Percentiles rank a stretch among this genome's conserved stretches.
Conservation (phyloP, 2,797 vertebrate genomes). For the Takifugu ocellatus region DNA sequence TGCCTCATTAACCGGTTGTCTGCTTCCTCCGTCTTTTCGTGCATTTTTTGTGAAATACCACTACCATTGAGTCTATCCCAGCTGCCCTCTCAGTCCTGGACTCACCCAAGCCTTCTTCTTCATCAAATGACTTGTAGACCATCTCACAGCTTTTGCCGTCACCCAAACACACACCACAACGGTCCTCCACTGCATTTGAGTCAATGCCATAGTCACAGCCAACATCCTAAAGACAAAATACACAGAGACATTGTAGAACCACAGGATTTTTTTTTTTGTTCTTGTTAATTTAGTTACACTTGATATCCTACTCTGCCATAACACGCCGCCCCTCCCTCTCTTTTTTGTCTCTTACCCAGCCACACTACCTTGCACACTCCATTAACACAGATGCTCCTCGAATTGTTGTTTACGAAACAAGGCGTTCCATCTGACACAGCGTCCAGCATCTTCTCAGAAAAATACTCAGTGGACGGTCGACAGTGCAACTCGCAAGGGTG, state of each 20-base stretch:
- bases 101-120: slow-evolving; percentile 89
- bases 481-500: slow-evolving; percentile 93
- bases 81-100: background rate
- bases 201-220: slow-evolving; percentile 96
- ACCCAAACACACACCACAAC: slow-evolving; percentile 91
- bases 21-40: slow-evolving; percentile 28
- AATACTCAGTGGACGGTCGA: slow-evolving; percentile 80
- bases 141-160: slow-evolving; percentile 88
- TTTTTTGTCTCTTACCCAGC: slow-evolving; percentile 82
- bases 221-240: slow-evolving; percentile 74
- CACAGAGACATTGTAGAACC: slow-evolving; percentile 13
- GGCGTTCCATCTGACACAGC: slow-evolving; percentile 92
- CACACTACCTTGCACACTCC: slow-evolving; percentile 98
- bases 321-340: background rate
- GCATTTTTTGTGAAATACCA: background rate
- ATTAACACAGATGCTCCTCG: slow-evolving; percentile 92
- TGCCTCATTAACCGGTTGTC: slow-evolving; percentile 22
- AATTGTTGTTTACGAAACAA: slow-evolving; percentile 88
- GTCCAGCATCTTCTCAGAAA: slow-evolving; percentile 95
- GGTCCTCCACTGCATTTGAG: slow-evolving; percentile 92
- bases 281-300: background rate
- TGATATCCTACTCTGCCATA: slow-evolving; percentile 15
- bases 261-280: slow-evolving; percentile 6
- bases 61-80: background rate
- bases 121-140: slow-evolving; percentile 82